Percentiles rank a stretch among this genome's conserved stretches.
phyloP scores from a whole-genome alignment of 2,888 invertebrate genomes.

The Drosophila fulvimacula region DNA sequence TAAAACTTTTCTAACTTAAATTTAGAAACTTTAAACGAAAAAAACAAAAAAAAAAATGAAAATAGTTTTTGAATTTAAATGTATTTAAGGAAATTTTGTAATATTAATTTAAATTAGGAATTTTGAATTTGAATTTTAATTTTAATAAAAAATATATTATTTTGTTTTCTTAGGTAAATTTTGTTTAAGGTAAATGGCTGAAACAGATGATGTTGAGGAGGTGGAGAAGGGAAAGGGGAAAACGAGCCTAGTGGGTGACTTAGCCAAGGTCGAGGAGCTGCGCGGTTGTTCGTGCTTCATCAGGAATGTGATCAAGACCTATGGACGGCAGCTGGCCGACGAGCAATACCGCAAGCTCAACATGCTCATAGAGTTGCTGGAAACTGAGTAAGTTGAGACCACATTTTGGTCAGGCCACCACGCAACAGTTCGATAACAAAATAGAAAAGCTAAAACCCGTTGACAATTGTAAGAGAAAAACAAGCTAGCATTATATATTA shows the following conservation, averaged over 20 bases:
- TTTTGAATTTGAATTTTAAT: too few relatives aligned
- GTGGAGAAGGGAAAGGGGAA: neutral
- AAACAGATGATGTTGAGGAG: slow-evolving; percentile 5
- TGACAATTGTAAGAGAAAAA: neutral
- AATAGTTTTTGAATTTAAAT: too few relatives aligned
- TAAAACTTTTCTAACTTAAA: too few relatives aligned
- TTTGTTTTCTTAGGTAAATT: neutral
- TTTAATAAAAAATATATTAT: neutral
- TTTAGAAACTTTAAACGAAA: too few relatives aligned
- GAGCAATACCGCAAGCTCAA: slow-evolving; percentile 73
- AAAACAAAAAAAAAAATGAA: too few relatives aligned
- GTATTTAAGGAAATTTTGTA: too few relatives aligned
- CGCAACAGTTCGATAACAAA: neutral
- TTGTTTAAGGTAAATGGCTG: slow-evolving; percentile 7
- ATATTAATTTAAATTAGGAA: too few relatives aligned
- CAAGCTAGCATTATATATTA: neutral
- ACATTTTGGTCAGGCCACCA: neutral
- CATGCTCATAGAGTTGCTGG: slow-evolving; percentile 70
- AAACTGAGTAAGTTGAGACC: slow-evolving; percentile 60
- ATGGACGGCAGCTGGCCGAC: slow-evolving; percentile 26
- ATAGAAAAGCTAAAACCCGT: neutral
- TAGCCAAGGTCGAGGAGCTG: slow-evolving; percentile 61
- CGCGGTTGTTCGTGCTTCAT: slow-evolving; percentile 90
- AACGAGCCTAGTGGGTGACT: neutral
- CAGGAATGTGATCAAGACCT: slow-evolving; percentile 87